Percentiles rank a stretch among this genome's conserved stretches.
phyloP scores from a whole-genome alignment of 1,140 invertebrate species.

The Onthophagus taurus region DNA sequence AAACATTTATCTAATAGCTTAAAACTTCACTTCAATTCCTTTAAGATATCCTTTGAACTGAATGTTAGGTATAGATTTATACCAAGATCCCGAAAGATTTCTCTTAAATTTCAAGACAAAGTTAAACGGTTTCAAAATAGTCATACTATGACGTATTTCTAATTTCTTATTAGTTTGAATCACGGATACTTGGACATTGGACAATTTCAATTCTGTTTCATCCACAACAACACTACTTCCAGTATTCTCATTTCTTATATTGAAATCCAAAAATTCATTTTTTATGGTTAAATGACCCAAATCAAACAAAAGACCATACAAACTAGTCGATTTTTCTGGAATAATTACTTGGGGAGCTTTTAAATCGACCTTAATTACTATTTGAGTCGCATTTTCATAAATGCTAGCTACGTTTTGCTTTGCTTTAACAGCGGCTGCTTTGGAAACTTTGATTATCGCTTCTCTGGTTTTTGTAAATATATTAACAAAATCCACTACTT shows the following conservation, averaged over 20 bases:
- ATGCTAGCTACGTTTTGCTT: constrained; percentile 77
- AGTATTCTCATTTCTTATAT: constrained; percentile 39
- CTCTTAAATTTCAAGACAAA: constrained; percentile 68
- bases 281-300: constrained; percentile 69
- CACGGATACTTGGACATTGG: constrained; percentile 68
- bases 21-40: constrained; percentile 63
- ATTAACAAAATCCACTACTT: constrained; percentile 69
- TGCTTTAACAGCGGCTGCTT: constrained; percentile 77
- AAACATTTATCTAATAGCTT: too few relatives aligned
- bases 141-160: constrained; percentile 41
- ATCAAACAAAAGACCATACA: constrained; percentile 69
- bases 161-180: constrained; percentile 36
- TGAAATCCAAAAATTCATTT: constrained; percentile 56
- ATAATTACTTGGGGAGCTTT: constrained; percentile 85
- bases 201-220: constrained; percentile 65
- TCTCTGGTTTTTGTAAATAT: constrained; percentile 81
- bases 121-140: constrained; percentile 72
- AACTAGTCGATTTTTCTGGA: constrained; percentile 70
- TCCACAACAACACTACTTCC: constrained; percentile 62
- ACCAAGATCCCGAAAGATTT: constrained; percentile 80
- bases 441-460: constrained; percentile 74
- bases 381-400: constrained; percentile 71
- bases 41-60: constrained; percentile 71
- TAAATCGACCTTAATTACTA: constrained; percentile 67
- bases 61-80: constrained; percentile 70